Evolutionary conservation across 2,797 vertebrate species (phyloP), one percentile per base, ranked within the genome.

Genomic region (Phyllotis vaccarum): DNA sequence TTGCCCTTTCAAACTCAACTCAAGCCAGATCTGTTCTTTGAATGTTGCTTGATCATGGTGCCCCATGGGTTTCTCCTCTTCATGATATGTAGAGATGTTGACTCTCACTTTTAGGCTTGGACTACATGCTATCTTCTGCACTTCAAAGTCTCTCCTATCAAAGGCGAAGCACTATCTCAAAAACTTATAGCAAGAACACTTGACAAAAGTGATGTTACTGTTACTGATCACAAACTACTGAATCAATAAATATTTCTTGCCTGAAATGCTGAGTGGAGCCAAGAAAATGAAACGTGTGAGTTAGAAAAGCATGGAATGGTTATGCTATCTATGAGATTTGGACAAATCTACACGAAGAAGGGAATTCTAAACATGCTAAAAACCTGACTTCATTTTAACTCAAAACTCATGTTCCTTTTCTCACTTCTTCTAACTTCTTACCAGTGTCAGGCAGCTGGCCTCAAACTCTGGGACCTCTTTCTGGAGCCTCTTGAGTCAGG

Each of bases 181-280:
- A 83, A 1, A 21, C 14, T 46, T 83, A 82, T 0, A 82, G 40
- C 82, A 89, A 49, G 54, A 64, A 79, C 54, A 54, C 34, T 54
- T 83, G 29, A 83, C 92, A 70, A 82, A 86, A 72, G 49, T 24
- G 22, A 76, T 72, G 52, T 62, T 87, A 85, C 56, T 88, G 64
- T 9, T 91, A 76, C 76, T 75, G 80, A 89, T 17, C 46, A 87
- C 75, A 93, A 90, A 29, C 49, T 37, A 27, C 40, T 31, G 34
- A 76, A 91, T 94, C 88, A 91, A 72, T 89, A 88, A 94, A 64
- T 14, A 87, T 62, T 86, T 92, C 90, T 93, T 40, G 49, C 46
- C 80, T 91, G 79, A 83, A 89, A 94, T 87, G 54, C n/a, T 54
- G 60, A 87, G 62, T 49, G 40, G 78, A 34, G 34, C 19, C 49